Percentiles rank a stretch among this genome's conserved stretches.
Conservation (phyloP, 2,888 invertebrate genomes). For the Pterobdella sp. region DNA sequence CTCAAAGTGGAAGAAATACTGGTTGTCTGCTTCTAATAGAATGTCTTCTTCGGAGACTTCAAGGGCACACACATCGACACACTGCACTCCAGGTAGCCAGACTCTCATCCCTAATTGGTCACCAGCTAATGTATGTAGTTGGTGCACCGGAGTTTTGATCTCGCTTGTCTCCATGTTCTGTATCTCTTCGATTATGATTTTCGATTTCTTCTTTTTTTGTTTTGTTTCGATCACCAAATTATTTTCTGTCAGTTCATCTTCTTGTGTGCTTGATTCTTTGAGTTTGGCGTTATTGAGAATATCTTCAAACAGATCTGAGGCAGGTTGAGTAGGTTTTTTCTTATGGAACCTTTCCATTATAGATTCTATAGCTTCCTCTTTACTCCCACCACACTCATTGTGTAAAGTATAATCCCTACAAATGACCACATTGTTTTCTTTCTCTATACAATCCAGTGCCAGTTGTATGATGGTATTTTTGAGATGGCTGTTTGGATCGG, state of each 20-base stretch:
- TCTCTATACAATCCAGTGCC: constrained; percentile 9
- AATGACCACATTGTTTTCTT: background rate
- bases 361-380: background rate
- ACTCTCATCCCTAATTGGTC: background rate
- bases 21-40: background rate
- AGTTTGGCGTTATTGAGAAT: background rate
- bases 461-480: background rate
- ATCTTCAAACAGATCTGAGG: background rate
- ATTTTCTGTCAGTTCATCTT: background rate
- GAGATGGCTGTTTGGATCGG: background rate
- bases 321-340: background rate
- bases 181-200: constrained; percentile 17
- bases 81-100: constrained; percentile 10
- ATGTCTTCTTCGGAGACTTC: constrained; percentile 13
- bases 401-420: background rate
- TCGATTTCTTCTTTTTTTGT: background rate
- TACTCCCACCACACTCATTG: background rate
- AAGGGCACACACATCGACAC: background rate
- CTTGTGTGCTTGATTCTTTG: background rate
- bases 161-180: background rate
- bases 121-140: background rate
- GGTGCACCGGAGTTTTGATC: background rate
- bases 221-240: background rate
- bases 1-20: constrained; percentile 13
- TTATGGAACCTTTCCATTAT: background rate